phyloP scores from a whole-genome alignment of 2,113 vertebrate species.

The Dascyllus trimaculatus region DNA sequence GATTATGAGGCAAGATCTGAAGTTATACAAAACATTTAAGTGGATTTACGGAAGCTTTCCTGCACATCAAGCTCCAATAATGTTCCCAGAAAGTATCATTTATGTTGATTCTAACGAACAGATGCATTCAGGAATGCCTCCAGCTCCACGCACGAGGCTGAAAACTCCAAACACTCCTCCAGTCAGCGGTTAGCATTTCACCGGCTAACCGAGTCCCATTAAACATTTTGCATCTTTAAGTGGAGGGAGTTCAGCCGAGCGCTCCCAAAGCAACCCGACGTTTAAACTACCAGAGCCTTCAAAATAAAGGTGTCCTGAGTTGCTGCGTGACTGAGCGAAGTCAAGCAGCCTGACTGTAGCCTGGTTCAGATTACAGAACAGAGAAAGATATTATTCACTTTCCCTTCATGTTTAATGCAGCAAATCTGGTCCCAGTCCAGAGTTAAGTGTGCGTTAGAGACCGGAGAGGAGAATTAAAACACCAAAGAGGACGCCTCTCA shows the following conservation, averaged over 20 bases:
- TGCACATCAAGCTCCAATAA: too few species aligned
- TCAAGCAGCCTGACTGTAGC: background rate
- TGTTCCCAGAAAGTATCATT: too few species aligned
- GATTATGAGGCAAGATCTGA: too few species aligned
- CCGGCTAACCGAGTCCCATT: background rate
- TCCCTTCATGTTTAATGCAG: conserved; percentile 35
- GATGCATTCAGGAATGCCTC: too few species aligned
- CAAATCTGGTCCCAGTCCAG: background rate
- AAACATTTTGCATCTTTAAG: conserved; percentile 12
- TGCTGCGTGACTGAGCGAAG: background rate
- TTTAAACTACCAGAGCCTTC: too few species aligned
- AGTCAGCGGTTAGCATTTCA: background rate
- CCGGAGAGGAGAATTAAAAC: too few species aligned
- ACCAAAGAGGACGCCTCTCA: fast-evolving
- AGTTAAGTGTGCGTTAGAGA: too few species aligned
- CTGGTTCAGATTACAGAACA: fast-evolving
- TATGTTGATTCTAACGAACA: too few species aligned
- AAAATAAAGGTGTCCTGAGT: too few species aligned
- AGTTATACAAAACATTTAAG: too few species aligned
- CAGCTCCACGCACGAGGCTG: too few species aligned
- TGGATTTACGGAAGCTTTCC: too few species aligned
- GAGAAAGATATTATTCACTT: conserved; percentile 20
- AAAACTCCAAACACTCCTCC: background rate
- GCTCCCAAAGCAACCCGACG: conserved; percentile 1
- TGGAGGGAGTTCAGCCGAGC: background rate